phyloP scores from a whole-genome alignment of 2,113 vertebrate genomes.

The Rhinolophus sinicus region DNA sequence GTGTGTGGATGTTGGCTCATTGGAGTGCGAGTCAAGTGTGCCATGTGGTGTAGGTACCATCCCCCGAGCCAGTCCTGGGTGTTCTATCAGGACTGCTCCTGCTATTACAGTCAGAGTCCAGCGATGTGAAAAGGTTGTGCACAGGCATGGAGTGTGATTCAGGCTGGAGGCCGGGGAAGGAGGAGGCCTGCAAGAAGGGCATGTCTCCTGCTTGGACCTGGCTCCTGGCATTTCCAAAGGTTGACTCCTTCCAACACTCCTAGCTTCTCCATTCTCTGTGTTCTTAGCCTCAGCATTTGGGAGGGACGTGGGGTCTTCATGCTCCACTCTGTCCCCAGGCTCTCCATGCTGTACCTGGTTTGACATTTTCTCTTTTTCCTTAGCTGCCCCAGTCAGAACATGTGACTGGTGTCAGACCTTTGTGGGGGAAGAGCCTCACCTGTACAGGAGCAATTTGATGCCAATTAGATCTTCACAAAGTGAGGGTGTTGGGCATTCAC shows the following conservation, averaged over 20 bases:
- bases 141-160: not conserved
- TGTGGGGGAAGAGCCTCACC: not conserved
- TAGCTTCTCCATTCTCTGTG: not conserved
- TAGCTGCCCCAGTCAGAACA: not conserved
- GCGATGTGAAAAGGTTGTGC: not conserved
- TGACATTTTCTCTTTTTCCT: not conserved
- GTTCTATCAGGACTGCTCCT: not conserved
- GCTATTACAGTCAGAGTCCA: not conserved
- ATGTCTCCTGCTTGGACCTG: not conserved
- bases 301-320: not conserved
- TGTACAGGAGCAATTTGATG: not conserved
- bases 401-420: not conserved
- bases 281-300: not conserved
- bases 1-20: not conserved
- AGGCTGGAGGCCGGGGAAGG: not conserved
- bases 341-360: not conserved
- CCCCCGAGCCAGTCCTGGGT: not conserved
- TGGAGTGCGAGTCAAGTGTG: not conserved
- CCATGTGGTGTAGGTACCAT: fast-evolving
- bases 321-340: not conserved
- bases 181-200: not conserved
- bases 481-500: not conserved
- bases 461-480: not conserved
- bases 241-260: not conserved
- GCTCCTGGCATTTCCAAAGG: not conserved